Percentiles rank a stretch among this genome's conserved stretches.
These are phyloP conservation scores for Helicoverpa assulta DNA, from an alignment of 2,888 invertebrate species.

Conservation along the genomic window DNA sequence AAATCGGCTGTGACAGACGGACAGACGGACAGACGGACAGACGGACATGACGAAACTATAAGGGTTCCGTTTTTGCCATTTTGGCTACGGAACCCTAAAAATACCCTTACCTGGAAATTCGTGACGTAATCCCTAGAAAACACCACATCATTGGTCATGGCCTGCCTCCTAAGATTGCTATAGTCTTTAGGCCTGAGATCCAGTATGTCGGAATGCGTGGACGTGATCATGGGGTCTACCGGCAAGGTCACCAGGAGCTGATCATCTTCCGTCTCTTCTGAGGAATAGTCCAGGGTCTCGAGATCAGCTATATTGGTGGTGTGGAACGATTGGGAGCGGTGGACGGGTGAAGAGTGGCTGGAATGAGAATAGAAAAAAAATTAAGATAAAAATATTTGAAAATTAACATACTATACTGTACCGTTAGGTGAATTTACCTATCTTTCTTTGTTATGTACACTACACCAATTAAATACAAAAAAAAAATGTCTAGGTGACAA, in stretches of 20 bases:
- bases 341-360: conserved; percentile 88
- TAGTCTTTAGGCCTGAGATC: conserved; percentile 76
- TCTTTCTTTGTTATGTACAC: too few species aligned
- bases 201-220: conserved; percentile 84
- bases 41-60: too few species aligned
- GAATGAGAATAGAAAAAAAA: conserved; percentile 32
- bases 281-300: conserved; percentile 82
- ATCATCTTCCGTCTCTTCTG: conserved; percentile 82
- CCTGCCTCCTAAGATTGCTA: conserved; percentile 70
- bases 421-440: too few species aligned
- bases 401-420: too few species aligned
- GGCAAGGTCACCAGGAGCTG: conserved; percentile 74
- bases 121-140: conserved; percentile 79
- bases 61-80: too few species aligned
- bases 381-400: too few species aligned
- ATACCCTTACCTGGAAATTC: conserved; percentile 83
- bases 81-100: too few species aligned
- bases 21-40: too few species aligned
- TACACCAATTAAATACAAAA: too few species aligned
- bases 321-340: conserved; percentile 89
- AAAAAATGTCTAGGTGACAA: too few species aligned
- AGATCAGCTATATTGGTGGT: conserved; percentile 83
- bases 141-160: conserved; percentile 77
- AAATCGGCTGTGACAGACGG: too few species aligned
- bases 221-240: conserved; percentile 82